These are phyloP conservation scores for Formicarius rufipectus DNA, from an alignment of 2,113 vertebrate genomes.

Conservation along the genomic window DNA sequence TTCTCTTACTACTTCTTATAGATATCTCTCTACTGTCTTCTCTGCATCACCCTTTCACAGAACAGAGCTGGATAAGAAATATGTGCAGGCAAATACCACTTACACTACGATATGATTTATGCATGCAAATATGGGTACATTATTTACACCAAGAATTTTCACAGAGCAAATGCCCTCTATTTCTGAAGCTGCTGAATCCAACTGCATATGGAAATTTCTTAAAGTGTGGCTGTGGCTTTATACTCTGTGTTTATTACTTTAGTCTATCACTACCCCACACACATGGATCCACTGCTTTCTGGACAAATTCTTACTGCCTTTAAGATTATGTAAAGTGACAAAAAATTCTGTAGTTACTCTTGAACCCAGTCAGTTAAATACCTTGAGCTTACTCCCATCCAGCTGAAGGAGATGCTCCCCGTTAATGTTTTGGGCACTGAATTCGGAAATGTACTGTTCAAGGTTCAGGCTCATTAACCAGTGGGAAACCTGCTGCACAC, in stretches of 20 bases:
- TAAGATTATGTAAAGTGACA: background rate
- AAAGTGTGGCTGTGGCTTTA: background rate
- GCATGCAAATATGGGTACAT: background rate
- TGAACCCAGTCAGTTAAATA: constrained; percentile 47
- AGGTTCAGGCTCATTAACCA: constrained; percentile 91
- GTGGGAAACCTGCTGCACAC: constrained; percentile 87
- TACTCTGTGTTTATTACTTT: background rate
- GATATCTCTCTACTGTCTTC: background rate
- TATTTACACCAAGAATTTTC: background rate
- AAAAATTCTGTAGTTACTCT: background rate
- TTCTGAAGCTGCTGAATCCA: background rate
- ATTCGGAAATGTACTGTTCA: constrained; percentile 90
- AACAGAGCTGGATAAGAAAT: background rate
- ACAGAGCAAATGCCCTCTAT: background rate
- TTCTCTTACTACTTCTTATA: background rate
- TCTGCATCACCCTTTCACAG: background rate
- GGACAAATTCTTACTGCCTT: background rate
- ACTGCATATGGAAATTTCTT: background rate
- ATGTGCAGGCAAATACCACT: background rate
- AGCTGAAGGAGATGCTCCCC: constrained; percentile 90
- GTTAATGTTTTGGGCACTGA: constrained; percentile 89
- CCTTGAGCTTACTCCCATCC: constrained; percentile 90
- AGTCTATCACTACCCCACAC: background rate
- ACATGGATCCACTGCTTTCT: background rate
- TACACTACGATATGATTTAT: background rate